phyloP scores from a whole-genome alignment of 2,113 vertebrate species.

The Pteronura brasiliensis region DNA sequence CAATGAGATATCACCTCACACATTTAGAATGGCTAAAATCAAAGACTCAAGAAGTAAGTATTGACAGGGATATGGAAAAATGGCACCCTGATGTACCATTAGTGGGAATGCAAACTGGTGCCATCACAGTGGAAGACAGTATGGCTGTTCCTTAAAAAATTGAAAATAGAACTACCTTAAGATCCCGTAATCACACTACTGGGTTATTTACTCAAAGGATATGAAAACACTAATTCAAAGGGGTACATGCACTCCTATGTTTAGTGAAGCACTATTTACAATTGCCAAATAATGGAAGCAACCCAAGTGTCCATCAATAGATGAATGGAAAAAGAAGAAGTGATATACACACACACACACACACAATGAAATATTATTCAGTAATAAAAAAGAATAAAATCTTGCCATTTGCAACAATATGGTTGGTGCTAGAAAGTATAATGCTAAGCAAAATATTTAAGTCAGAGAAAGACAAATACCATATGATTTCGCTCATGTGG shows the following conservation, averaged over 20 bases:
- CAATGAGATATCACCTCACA: background rate
- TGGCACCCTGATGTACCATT: background rate
- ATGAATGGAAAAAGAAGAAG: background rate
- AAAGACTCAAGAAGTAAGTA: background rate
- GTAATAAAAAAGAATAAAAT: background rate
- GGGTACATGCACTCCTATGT: background rate
- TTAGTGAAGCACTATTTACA: background rate
- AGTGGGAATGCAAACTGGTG: background rate
- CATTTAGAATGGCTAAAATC: background rate
- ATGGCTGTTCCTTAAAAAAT: background rate
- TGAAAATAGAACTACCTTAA: background rate
- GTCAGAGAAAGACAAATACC: background rate
- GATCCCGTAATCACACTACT: background rate
- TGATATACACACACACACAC: background rate
- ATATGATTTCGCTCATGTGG: background rate
- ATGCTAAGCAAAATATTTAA: background rate
- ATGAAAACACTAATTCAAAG: background rate
- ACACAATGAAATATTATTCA: background rate
- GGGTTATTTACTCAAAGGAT: background rate
- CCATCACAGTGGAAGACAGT: background rate
- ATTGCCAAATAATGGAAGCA: background rate
- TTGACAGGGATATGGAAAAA: background rate
- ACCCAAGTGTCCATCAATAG: background rate
- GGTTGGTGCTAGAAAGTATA: background rate
- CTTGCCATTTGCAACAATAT: background rate